Evolutionary conservation across 2,888 invertebrate species (phyloP).

Genomic region (Argyra leucocephala): DNA sequence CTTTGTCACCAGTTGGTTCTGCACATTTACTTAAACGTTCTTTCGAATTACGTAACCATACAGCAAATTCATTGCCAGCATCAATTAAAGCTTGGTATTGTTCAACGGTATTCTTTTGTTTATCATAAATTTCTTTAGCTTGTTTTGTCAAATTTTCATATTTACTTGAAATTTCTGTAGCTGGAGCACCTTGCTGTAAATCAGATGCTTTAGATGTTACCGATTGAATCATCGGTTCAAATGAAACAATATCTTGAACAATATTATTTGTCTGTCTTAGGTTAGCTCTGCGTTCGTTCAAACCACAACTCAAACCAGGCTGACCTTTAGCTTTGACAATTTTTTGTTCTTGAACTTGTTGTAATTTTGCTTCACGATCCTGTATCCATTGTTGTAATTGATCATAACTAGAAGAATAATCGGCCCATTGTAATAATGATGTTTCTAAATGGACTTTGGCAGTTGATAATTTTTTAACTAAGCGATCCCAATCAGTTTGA

Average conservation of each 20-base stretch:
- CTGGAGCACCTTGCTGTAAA: slow-evolving; percentile 80
- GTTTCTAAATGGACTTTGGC: slow-evolving; percentile 87
- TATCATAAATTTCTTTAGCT: slow-evolving; percentile 79
- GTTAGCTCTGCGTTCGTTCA: slow-evolving; percentile 80
- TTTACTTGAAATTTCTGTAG: slow-evolving; percentile 82
- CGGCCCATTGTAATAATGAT: slow-evolving; percentile 86
- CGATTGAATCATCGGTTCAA: slow-evolving; percentile 94
- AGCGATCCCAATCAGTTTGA: slow-evolving; percentile 84
- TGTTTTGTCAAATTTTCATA: slow-evolving; percentile 84
- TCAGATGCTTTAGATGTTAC: slow-evolving; percentile 89
- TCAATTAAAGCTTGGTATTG: slow-evolving; percentile 87
- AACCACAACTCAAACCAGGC: slow-evolving; percentile 64
- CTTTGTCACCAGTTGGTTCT: slow-evolving; percentile 85
- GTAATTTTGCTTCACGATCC: slow-evolving; percentile 83
- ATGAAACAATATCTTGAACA: slow-evolving; percentile 91
- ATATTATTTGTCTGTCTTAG: slow-evolving; percentile 86
- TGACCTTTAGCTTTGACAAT: slow-evolving; percentile 68
- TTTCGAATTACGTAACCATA: slow-evolving; percentile 85
- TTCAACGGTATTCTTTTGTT: slow-evolving; percentile 81
- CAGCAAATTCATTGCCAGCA: slow-evolving; percentile 80
- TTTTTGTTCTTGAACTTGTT: slow-evolving; percentile 80
- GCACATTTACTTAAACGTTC: slow-evolving; percentile 85
- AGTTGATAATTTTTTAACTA: slow-evolving; percentile 83
- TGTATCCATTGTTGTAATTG: slow-evolving; percentile 91
- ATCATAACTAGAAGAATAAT: slow-evolving; percentile 86